These are phyloP conservation scores for Lochmaea crataegi DNA, from an alignment of 2,888 invertebrate genomes.

Conservation along the genomic window DNA sequence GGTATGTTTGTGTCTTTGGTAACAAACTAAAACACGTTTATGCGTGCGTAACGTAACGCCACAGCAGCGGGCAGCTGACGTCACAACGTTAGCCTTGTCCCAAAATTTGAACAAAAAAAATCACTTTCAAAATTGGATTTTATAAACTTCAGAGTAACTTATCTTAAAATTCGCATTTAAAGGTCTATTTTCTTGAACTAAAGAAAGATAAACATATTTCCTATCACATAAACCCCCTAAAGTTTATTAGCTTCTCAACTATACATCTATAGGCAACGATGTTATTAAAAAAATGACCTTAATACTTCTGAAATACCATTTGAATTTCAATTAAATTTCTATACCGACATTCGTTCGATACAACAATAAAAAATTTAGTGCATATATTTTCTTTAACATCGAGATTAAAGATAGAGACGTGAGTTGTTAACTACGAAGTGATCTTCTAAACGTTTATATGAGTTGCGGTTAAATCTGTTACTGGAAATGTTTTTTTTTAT, in stretches of 20 bases:
- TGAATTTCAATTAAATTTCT: background rate
- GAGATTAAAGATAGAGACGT: slow-evolving; percentile 31
- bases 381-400: slow-evolving; percentile 36
- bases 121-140: too few species aligned
- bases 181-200: too few species aligned
- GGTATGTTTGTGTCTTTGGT: too few species aligned
- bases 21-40: too few species aligned
- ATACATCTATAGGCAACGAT: slow-evolving; percentile 9
- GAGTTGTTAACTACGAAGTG: slow-evolving; percentile 15
- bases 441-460: slow-evolving; percentile 1
- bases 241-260: background rate
- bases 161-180: too few species aligned
- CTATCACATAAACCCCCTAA: background rate
- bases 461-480: background rate
- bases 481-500: background rate
- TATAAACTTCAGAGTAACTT: too few species aligned
- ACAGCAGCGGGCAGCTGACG: too few species aligned
- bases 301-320: too few species aligned
- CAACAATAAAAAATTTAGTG: slow-evolving; percentile 25
- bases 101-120: too few species aligned
- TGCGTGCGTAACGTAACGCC: too few species aligned
- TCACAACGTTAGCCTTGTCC: too few species aligned
- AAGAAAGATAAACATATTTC: background rate
- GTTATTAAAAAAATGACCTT: background rate
- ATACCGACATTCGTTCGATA: slow-evolving; percentile 20